Evolutionary conservation across 2,797 vertebrate genomes (phyloP).

Genomic region (Micrastur ruficollis): DNA sequence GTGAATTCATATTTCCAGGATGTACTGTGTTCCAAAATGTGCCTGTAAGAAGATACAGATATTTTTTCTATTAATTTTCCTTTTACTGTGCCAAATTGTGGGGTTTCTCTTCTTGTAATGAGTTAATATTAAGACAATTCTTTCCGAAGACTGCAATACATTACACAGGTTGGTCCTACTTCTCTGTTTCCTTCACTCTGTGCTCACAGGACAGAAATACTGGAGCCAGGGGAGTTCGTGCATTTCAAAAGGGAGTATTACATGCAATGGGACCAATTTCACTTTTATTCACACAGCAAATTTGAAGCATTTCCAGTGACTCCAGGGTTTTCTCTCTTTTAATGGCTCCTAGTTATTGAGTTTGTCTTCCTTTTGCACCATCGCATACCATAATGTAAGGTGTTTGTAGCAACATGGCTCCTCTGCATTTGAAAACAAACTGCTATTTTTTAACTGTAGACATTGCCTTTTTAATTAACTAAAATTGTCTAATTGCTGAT

Average conservation of each 20-base stretch:
- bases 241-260: neutral
- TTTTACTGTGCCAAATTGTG: neutral
- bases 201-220: neutral
- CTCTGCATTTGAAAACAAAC: neutral
- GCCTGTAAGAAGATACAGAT: conserved; percentile 1
- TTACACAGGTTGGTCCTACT: neutral
- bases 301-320: neutral
- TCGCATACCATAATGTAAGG: neutral
- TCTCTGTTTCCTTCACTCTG: neutral
- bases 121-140: conserved; percentile 18
- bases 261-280: neutral
- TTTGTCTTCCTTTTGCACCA: neutral
- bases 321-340: neutral
- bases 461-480: neutral
- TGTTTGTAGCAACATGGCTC: neutral
- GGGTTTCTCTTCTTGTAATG: neutral
- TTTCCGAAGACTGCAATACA: neutral
- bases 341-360: neutral
- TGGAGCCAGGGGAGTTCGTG: neutral
- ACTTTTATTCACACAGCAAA: neutral
- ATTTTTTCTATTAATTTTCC: neutral
- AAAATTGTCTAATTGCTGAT: neutral
- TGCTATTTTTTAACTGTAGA: neutral
- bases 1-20: conserved; percentile 41
- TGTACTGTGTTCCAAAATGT: neutral